Evolutionary conservation across 2,113 vertebrate species (phyloP).

Genomic region (Boleophthalmus pectinirostris): DNA sequence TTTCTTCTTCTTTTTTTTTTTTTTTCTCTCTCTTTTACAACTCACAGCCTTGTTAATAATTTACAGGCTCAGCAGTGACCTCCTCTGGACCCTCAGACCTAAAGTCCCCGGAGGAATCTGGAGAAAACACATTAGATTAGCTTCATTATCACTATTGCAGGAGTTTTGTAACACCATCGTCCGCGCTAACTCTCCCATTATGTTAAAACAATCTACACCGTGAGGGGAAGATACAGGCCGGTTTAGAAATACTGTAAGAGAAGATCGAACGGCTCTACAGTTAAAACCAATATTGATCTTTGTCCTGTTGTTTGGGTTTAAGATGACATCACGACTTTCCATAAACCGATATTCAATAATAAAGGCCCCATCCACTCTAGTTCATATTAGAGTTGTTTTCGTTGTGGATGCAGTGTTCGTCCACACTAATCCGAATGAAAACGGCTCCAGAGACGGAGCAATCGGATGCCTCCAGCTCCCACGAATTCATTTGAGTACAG

Average conservation of each 20-base stretch:
- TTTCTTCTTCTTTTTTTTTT: no score
- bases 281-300: background rate
- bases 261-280: background rate
- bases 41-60: conserved; percentile 40
- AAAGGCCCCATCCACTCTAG: no score
- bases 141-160: background rate
- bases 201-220: background rate
- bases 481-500: no score
- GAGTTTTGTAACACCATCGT: background rate
- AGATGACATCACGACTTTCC: no score
- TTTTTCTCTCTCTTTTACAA: conserved; percentile 8
- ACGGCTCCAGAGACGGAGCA: no score
- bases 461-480: no score
- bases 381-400: no score
- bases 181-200: no score
- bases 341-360: no score
- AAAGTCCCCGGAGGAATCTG: background rate
- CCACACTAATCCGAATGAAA: no score
- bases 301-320: no score
- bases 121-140: background rate
- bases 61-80: conserved; percentile 14
- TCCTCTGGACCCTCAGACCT: conserved; percentile 18
- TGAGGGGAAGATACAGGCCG: background rate
- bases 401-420: no score
- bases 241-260: background rate